phyloP scores from a whole-genome alignment of 2,888 invertebrate genomes.

The Amaurobius ferox region DNA sequence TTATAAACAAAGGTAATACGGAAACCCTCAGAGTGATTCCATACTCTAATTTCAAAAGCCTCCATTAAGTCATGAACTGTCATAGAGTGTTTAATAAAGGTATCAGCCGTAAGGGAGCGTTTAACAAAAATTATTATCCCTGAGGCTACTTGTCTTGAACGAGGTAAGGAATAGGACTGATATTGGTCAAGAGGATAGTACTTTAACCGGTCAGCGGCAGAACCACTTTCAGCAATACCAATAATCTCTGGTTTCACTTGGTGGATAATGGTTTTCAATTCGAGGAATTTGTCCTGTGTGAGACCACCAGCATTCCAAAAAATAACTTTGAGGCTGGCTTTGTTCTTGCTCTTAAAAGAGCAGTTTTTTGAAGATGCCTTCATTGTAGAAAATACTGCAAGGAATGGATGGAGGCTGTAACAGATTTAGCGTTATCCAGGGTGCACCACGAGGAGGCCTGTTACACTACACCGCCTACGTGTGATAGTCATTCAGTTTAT shows the following conservation, averaged over 20 bases:
- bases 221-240: slow-evolving; percentile 12
- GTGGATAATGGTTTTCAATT: slow-evolving; percentile 17
- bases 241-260: slow-evolving; percentile 15
- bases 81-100: slow-evolving; percentile 17
- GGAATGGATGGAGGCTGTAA: too few relatives aligned
- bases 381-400: neutral
- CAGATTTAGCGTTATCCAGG: too few relatives aligned
- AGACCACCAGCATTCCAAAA: slow-evolving; percentile 21
- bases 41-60: slow-evolving; percentile 11
- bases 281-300: neutral
- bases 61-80: neutral
- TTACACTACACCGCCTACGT: too few relatives aligned
- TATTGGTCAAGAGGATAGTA: neutral
- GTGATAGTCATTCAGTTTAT: too few relatives aligned
- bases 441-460: too few relatives aligned
- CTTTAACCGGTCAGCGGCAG: neutral
- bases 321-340: neutral
- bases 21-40: neutral
- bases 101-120: neutral
- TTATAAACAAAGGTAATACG: slow-evolving; percentile 22
- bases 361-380: slow-evolving; percentile 10
- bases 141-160: slow-evolving; percentile 1
- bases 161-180: slow-evolving; percentile 4
- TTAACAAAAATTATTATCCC: slow-evolving; percentile 23
- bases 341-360: slow-evolving; percentile 23